These are phyloP conservation scores for Neria commutata DNA, from an alignment of 2,888 invertebrate genomes.

Conservation along the genomic window DNA sequence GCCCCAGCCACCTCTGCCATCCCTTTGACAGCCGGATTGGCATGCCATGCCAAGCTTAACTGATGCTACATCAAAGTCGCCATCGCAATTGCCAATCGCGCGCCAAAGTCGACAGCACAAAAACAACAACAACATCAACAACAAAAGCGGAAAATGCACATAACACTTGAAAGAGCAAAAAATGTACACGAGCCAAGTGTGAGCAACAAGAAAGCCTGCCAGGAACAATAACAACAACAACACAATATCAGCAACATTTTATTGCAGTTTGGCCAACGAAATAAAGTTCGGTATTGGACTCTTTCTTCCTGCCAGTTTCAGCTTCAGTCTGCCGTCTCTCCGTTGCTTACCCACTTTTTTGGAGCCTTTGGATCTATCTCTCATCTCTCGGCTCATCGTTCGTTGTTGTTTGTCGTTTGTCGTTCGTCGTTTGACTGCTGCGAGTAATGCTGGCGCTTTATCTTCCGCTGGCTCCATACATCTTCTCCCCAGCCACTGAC, in stretches of 20 bases:
- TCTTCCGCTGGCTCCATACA: conserved; percentile 33
- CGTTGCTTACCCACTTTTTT: conserved; percentile 22
- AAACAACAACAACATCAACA: conserved; percentile 29
- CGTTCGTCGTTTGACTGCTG: not conserved
- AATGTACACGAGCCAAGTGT: not conserved
- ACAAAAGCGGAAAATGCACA: conserved; percentile 32
- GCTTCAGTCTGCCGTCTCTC: conserved; percentile 15
- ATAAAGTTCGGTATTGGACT: conserved; percentile 40
- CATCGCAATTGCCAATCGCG: conserved; percentile 14
- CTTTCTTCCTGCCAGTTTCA: conserved; percentile 2
- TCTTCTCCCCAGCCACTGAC: conserved; percentile 28
- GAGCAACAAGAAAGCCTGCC: conserved; percentile 29
- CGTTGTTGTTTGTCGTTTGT: not conserved
- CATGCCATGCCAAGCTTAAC: conserved; percentile 41
- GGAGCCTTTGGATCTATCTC: conserved; percentile 32
- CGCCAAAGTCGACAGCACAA: not conserved
- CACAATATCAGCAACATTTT: conserved; percentile 56
- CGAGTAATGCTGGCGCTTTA: conserved; percentile 39
- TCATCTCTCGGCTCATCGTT: conserved; percentile 34
- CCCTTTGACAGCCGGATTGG: conserved; percentile 15
- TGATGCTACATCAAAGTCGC: conserved; percentile 41
- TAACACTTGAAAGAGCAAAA: conserved; percentile 19
- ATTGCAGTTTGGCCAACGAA: conserved; percentile 45
- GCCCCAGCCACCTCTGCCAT: conserved; percentile 46
- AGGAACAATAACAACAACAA: conserved; percentile 39